Base-by-base conservation (phyloP, 1,140 invertebrate genomes). In the Drosophila suzukii region DNA sequence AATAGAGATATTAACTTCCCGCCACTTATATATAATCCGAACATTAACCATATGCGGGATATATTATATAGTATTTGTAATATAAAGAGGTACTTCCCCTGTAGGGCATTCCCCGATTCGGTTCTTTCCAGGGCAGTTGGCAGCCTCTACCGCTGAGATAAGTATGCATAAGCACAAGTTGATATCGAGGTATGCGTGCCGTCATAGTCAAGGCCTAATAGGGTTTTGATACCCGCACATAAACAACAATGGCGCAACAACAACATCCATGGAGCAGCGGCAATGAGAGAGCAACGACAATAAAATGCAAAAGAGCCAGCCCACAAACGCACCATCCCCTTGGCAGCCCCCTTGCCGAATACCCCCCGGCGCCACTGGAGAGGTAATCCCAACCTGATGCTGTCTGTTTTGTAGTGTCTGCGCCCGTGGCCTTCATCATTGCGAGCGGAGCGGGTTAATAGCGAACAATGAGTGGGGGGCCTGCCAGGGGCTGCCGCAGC, bases 181-280 rank as follows among this genome's bases (percentile, higher is more conserved):
- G 68, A 63, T 68, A 75, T 72, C 74, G 71, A 79, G 75, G 76
- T 71, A 68, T 68, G 73, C 65, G 57, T 68, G 65, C 65, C 79
- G 67, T 83, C 84, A 76, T 83, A 79, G 83, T 77, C 83, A 73
- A 60, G 84, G 75, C 84, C 81, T 88, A 86, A 86, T 86, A 86
- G 83, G 83, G 83, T 83, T 86, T 86, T 86, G 83, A 89, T 86
- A 82, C 83, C 82, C 82, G 79, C 79, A 86, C 82, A 86, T 86
- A 86, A 86, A 86, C 82, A 86, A 86, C 83, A 86, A 88, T 72
- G 79, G 75, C 58, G 46, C 82, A 81, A 71, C 55, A 80, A 59
- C 54, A 68, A 44, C 43, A 43, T 24, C 44, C 62, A 10, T 55
- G 60, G 8, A 60, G 24, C 62, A 41, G 27, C 34, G 15, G 53